These are phyloP conservation scores for Chlorocebus sabaeus DNA, from an alignment of 2,113 vertebrate genomes.

Conservation along the genomic window DNA sequence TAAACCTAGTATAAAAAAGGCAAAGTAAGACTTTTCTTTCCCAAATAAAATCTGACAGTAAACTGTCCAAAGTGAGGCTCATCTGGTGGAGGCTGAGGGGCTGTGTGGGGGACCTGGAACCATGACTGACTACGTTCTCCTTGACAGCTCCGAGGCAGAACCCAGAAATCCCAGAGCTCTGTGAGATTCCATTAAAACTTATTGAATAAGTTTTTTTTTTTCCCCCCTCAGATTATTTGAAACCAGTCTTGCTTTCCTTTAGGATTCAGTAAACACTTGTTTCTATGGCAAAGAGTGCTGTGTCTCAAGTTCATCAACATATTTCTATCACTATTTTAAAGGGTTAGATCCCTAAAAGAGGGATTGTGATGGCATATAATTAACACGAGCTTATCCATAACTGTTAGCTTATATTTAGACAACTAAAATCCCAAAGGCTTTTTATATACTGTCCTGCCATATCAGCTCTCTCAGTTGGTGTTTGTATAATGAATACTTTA, in stretches of 20 bases:
- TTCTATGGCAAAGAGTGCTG: background rate
- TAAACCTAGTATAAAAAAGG: background rate
- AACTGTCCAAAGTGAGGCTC: too few species aligned
- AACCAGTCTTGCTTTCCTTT: background rate
- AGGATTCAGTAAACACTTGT: background rate
- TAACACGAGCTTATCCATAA: background rate
- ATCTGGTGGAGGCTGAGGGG: background rate
- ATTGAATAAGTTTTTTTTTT: background rate
- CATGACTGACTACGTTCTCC: background rate
- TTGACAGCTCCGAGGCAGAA: background rate
- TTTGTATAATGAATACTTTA: background rate
- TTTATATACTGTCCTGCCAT: background rate
- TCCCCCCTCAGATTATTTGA: background rate
- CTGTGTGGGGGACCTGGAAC: background rate
- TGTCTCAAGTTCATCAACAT: background rate
- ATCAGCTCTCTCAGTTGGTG: background rate
- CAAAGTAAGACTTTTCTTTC: background rate
- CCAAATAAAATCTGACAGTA: background rate
- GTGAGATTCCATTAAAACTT: background rate
- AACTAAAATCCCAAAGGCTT: background rate
- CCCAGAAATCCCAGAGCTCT: background rate
- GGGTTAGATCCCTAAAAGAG: background rate
- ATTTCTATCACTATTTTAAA: background rate
- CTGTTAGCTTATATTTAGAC: background rate
- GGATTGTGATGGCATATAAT: background rate